Evolutionary conservation across 2,113 vertebrate species (phyloP).

Genomic region (Podarcis raffonei): DNA sequence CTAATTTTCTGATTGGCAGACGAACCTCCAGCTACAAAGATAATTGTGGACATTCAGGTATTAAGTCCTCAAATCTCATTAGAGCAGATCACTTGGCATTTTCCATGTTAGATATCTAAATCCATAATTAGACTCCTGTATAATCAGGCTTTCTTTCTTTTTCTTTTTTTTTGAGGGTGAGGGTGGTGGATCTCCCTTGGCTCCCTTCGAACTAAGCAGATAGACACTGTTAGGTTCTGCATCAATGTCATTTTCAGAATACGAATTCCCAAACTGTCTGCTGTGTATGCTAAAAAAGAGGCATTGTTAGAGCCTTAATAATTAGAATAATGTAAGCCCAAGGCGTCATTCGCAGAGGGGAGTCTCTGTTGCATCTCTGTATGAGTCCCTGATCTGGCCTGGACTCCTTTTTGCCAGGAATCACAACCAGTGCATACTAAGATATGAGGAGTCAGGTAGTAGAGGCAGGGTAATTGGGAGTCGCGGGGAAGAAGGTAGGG

Average conservation of each 20-base stretch:
- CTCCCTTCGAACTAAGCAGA: not conserved
- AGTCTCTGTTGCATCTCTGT: not conserved
- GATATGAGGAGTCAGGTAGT: too few species aligned
- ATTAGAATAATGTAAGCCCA: not conserved
- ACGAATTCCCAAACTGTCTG: not conserved
- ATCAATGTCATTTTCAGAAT: not conserved
- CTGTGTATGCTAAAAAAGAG: too few species aligned
- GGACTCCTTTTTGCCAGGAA: too few species aligned
- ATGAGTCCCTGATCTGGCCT: too few species aligned
- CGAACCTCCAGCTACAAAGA: not conserved
- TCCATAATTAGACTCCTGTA: constrained; percentile 4
- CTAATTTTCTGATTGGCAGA: constrained; percentile 14
- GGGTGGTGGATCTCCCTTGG: rapidly evolving
- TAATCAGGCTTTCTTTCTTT: not conserved
- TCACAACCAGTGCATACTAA: too few species aligned
- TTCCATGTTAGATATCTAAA: not conserved
- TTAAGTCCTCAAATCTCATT: not conserved
- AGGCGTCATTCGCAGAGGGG: too few species aligned
- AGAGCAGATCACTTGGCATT: not conserved
- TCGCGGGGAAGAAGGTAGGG: too few species aligned
- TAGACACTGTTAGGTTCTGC: not conserved
- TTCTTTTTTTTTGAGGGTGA: not conserved
- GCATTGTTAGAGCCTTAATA: too few species aligned
- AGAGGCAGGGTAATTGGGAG: too few species aligned
- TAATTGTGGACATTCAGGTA: constrained; percentile 13